Percentiles rank a stretch among this genome's conserved stretches.
Evolutionary conservation across 2,888 invertebrate species (phyloP).

Genomic region (Pachycephus smyrnensis): DNA sequence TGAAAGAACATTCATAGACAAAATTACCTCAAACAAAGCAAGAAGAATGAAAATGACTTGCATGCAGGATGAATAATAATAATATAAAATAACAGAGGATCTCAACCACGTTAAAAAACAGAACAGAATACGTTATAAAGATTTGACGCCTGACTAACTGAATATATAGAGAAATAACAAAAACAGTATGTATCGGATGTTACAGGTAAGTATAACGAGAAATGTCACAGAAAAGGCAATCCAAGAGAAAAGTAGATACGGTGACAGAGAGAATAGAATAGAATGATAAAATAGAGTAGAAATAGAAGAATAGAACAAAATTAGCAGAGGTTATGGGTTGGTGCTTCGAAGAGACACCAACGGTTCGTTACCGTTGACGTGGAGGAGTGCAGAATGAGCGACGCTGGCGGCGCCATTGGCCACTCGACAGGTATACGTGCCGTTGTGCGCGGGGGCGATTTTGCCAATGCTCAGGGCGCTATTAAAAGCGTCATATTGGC

Average conservation of each 20-base stretch:
- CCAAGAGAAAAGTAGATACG: not conserved
- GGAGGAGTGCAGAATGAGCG: conserved; percentile 72
- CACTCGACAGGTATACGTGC: conserved; percentile 73
- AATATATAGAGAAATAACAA: not conserved
- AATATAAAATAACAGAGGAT: not conserved
- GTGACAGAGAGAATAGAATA: not conserved
- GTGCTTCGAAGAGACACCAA: conserved; percentile 48
- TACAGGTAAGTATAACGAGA: not conserved
- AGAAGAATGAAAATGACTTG: not conserved
- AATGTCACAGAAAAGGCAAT: not conserved
- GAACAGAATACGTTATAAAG: not conserved
- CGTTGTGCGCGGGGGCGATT: conserved; percentile 71
- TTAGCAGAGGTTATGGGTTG: conserved; percentile 26
- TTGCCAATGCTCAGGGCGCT: conserved; percentile 72
- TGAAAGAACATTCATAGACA: not conserved
- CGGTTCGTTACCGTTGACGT: conserved; percentile 71
- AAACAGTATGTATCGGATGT: not conserved
- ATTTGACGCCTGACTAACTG: too few relatives aligned
- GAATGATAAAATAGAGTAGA: conserved; percentile 14
- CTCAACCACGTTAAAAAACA: not conserved
- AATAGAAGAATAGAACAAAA: conserved; percentile 16
- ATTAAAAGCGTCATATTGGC: conserved; percentile 73
- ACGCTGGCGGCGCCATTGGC: conserved; percentile 72
- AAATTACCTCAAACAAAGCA: not conserved
- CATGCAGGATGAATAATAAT: not conserved